Evolutionary conservation across 2,888 invertebrate genomes (phyloP), one percentile per base, ranked within the genome.

Genomic region (Bugula neritina): DNA sequence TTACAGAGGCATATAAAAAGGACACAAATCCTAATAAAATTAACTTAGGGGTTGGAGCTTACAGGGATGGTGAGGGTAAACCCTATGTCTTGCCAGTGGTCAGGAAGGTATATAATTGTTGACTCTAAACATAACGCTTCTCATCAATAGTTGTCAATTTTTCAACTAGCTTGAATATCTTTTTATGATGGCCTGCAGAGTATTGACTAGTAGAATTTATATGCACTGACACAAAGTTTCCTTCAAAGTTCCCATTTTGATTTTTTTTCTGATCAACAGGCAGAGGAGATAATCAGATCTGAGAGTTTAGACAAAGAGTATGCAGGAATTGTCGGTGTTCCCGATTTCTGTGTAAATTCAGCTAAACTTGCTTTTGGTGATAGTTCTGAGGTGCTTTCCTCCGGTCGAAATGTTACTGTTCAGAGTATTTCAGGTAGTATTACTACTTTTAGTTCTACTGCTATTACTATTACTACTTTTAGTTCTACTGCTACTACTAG

Each of bases 61-160:
- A 99, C 85, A 89, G 99, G 77, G 97, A 98, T 85, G 98, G 99
- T 82, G 89, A 92, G 80, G 97, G 97, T 71, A 96, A 98, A 86
- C 98, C 99, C 1, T 96, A 89, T 84, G 90, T 99, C 27, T 87
- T 99, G 72, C 94, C 94, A 29, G 91, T 91, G 83, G 96, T 99
- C 31, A 79, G 76, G 74, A 77, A 80, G 78, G 83, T 83, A 63
- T 58, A 63, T 17, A 43, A 10, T 25, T 54, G n/a, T 52, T 43
- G 43, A 5, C 17, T n/a, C n/a, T n/a, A n/a, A n/a, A n/a, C n/a
- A n/a, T n/a, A n/a, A n/a, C n/a, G n/a, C n/a, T n/a, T n/a, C n/a
- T n/a, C n/a, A n/a, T n/a, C n/a, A n/a, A n/a, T n/a, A n/a, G n/a
- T n/a, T n/a, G n/a, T n/a, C n/a, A n/a, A n/a, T n/a, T n/a, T n/a